These are phyloP conservation scores for Brachionus sp. DNA, from an alignment of 1,140 invertebrate species.

Conservation along the genomic window DNA sequence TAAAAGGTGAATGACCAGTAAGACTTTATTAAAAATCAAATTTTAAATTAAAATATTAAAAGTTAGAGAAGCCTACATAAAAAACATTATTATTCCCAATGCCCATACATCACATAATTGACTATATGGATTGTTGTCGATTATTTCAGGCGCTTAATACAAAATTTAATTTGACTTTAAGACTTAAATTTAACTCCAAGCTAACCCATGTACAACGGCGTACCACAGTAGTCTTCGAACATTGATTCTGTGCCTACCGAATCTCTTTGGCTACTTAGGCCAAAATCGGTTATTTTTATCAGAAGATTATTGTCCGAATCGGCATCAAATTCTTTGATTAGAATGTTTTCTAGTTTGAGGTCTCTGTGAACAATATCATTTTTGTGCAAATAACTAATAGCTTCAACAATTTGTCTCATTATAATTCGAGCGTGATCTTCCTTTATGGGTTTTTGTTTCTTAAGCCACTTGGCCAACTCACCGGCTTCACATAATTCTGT, in stretches of 20 bases:
- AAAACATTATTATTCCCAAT: conserved; percentile 64
- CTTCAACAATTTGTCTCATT: conserved; percentile 60
- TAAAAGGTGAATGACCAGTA: conserved; percentile 38
- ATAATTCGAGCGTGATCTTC: conserved; percentile 60
- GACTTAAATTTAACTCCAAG: not conserved
- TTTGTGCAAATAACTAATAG: conserved; percentile 64
- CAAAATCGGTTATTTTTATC: conserved; percentile 65
- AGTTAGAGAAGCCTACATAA: conserved; percentile 54
- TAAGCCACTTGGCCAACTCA: conserved; percentile 58
- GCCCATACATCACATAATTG: conserved; percentile 66
- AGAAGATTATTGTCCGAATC: conserved; percentile 58
- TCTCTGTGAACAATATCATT: conserved; percentile 65
- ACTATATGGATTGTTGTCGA: conserved; percentile 63
- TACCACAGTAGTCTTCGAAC: conserved; percentile 64
- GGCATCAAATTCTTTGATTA: conserved; percentile 60
- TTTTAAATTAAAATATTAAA: not conserved
- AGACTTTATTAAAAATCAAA: not conserved
- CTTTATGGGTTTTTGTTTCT: conserved; percentile 53
- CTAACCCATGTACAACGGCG: conserved; percentile 64
- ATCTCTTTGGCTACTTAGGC: conserved; percentile 62
- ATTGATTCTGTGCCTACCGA: conserved; percentile 63
- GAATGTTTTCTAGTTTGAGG: conserved; percentile 65
- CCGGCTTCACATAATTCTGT: conserved; percentile 61
- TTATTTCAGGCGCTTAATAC: conserved; percentile 63
- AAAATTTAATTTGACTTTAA: conserved; percentile 46